Evolutionary conservation across 2,113 vertebrate genomes (phyloP), one percentile per base, ranked within the genome.

Genomic region (Aptenodytes patagonicus): DNA sequence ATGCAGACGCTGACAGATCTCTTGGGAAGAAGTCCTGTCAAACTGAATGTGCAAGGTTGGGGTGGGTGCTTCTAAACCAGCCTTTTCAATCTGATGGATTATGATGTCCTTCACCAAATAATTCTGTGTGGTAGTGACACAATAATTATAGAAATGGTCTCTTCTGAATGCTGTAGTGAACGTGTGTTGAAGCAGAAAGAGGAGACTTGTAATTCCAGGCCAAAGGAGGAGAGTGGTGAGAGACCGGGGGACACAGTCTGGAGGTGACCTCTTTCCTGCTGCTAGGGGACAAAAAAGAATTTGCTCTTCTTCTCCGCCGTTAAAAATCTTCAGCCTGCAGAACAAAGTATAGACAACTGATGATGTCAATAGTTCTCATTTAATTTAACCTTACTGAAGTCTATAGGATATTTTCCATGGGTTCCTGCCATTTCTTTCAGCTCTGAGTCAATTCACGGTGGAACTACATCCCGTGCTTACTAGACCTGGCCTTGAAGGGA

Each of bases 261-360:
- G 26, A 78, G 4, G 5, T 55, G 16, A 60, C 5, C 4, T 44
- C 38, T 81, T 68, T 70, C 46, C 11, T 49, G 28, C 21, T 75
- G 20, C 29, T 79, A 22, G 31, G 6, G 9, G 13, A 26, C 18
- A 78, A 60, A 77, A 89, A 47, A 10, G 6, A 65, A 64, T 93
- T 68, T 73, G 1, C 2, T 32, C 6, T 57, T 54, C 31, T 47
- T 82, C 7, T 32, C 25, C 1, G 0, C 5, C 6, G 1, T 44
- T 71, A 81, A 73, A 91, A 87, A 42, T 28, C 11, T 79, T 71
- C 36, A 82, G 1, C 12, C 49, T 78, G 44, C 34, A 92, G 18
- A 71, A 52, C 1, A 0, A 54, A 78, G 17, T 26, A 11, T 10
- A 25, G 42, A 83, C 90, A 42, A 17, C 2, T 6, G 1, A 60